Evolutionary conservation across 2,113 vertebrate genomes (phyloP), one percentile per base, ranked within the genome.

Genomic region (Tenrec ecaudatus): DNA sequence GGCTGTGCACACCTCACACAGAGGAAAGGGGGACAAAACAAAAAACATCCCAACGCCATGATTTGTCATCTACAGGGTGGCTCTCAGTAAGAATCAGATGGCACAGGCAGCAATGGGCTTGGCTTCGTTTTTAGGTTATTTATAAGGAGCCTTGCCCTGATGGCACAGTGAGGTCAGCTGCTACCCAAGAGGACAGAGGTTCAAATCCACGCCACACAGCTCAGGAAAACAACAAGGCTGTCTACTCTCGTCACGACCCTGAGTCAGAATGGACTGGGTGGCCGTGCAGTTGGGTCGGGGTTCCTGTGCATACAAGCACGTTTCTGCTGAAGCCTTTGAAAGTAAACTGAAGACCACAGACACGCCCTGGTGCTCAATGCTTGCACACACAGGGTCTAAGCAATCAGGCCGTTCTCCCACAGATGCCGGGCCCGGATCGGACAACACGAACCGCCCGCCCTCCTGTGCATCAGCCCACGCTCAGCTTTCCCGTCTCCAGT

Each of bases 261-360:
- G 47, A 40, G 40, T 40, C 40, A 53, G 47, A 53, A 10, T 53
- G 47, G 47, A 53, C 12, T 14, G 12, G 47, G 47, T 53, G 47
- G 47, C 47, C 9, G 47, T 53, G 47, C 47, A 12, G 47, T 53
- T 40, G 40, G 40, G 40, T 3, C 7, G 40, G 40, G 40, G 40
- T 40, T 40, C 40, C 40, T 22, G 7, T 7, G 3, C 0, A 12
- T 1, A 2, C 3, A 0, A 11, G 19, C 20, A 43, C 47, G 5
- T 73, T 92, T 83, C 73, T 85, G 47, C 22, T 68, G 2, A 71
- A 62, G 33, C 22, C 3, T 66, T 22, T 90, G 33, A 82, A 92
- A 95, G n/a, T n/a, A 43, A 92, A 36, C 4, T 38, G 27, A 73
- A 20, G 27, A 38, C 25, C 23, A 20, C 14, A 3, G 20, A 57